Conservation (phyloP, 1,140 invertebrate genomes). For the Tetraneura akinire region DNA sequence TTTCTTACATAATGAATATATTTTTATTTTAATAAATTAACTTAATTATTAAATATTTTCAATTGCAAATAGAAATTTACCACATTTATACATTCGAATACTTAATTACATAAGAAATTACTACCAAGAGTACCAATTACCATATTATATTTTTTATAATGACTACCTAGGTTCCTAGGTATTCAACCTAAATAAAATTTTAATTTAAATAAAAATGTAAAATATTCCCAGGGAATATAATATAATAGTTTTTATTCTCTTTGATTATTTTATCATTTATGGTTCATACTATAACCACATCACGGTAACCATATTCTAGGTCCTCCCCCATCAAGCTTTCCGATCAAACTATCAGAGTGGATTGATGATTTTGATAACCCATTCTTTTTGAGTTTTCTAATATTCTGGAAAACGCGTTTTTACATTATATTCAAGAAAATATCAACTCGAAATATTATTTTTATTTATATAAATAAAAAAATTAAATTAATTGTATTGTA, state of each 20-base stretch:
- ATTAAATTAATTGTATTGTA: background rate
- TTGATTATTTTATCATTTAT: background rate
- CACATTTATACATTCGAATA: no score
- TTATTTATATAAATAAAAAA: background rate
- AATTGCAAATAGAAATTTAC: no score
- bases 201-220: no score
- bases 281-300: background rate
- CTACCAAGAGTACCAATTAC: no score
- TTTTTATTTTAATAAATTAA: no score
- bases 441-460: background rate
- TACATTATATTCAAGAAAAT: no score
- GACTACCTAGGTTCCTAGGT: no score
- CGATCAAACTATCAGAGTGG: background rate
- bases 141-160: no score
- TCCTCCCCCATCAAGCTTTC: background rate
- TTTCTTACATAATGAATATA: no score
- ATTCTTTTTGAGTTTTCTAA: conserved; percentile 3
- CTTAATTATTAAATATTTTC: no score
- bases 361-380: background rate
- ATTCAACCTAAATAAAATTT: no score
- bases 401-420: background rate
- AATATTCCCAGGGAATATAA: background rate
- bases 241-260: background rate
- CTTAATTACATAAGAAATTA: no score
- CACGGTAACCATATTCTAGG: background rate